Evolutionary conservation across 2,113 vertebrate species (phyloP), one percentile per base, ranked within the genome.

Genomic region (Colossoma macropomum): DNA sequence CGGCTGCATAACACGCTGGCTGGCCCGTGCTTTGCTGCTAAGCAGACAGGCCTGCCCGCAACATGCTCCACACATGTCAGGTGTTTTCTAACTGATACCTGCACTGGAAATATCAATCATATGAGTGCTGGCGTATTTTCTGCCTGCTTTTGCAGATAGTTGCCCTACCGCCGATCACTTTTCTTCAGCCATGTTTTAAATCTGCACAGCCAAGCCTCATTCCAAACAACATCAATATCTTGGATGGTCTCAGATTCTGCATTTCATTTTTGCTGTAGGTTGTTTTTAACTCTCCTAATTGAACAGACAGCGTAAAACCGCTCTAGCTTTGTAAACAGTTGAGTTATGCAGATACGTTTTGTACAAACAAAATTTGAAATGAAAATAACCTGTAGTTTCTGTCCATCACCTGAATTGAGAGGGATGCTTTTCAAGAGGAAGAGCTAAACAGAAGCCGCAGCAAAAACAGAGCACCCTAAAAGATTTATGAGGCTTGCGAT

Each of bases 1-100:
- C 88, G 92, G 85, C 94, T 94, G 93, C 95, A 94, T 95, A 93
- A 93, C 90, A 88, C 79, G 74, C 83, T 80, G 91, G 91, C 92
- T 86, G 89, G 86, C 84, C 89, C 11, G 52, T 85, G 82, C 91
- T 89, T 91, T 86, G 87, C 87, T 92, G 92, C 89, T 95, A 95
- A 93, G 91, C 85, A 91, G 93, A 93, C 89, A 66, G 89, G 88
- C 79, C 59, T 66, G 87, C 86, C 27, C 66, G 84, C 86, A 85
- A 86, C 60, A 86, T 83, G 85, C 34, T 68, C 86, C 87, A 28
- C 60, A 86, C 74, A 88, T 85, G 78, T 91, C 94, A 90, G 93
- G 90, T 92, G 79, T 90, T 92, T 91, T 84, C 86, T 91, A 92
- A 93, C 90, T 87, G 90, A 91, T 93, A 91, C 91, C 90, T 92